Conservation (phyloP, 2,888 invertebrate species). For the Byasa hedistus region DNA sequence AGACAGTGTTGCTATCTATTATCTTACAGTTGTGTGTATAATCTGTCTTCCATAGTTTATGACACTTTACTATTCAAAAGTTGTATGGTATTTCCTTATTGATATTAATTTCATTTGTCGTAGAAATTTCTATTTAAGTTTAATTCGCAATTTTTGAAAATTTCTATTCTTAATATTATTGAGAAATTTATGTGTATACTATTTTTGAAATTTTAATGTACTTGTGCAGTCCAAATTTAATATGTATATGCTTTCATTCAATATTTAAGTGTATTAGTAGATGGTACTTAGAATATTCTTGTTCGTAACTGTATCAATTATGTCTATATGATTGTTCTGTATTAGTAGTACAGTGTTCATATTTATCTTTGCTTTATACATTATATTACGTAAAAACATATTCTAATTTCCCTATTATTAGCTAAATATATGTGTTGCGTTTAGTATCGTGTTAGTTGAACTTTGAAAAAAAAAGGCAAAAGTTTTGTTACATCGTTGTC, state of each 20-base stretch:
- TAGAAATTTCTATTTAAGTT: too few species aligned
- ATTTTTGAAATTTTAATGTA: constrained; percentile 21
- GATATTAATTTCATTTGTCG: neutral
- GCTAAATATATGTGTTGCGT: constrained; percentile 1
- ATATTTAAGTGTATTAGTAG: neutral
- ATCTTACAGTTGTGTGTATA: constrained; percentile 38
- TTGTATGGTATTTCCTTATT: neutral
- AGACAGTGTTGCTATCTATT: constrained; percentile 20
- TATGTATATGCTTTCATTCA: neutral
- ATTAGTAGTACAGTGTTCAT: neutral
- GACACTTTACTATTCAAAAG: constrained; percentile 3
- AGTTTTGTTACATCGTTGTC: neutral
- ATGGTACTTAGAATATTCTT: neutral
- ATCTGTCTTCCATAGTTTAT: constrained; percentile 56
- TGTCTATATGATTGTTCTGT: neutral
- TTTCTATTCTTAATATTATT: neutral
- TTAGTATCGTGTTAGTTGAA: neutral
- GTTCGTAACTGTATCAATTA: neutral
- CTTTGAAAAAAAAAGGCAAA: neutral
- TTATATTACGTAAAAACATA: neutral
- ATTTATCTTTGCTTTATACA: neutral
- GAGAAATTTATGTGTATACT: constrained; percentile 5
- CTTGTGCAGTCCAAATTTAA: constrained; percentile 13
- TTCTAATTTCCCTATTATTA: neutral
- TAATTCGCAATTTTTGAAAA: neutral